These are phyloP conservation scores for Anthophora plumipes DNA, from an alignment of 2,888 invertebrate species.

Conservation along the genomic window DNA sequence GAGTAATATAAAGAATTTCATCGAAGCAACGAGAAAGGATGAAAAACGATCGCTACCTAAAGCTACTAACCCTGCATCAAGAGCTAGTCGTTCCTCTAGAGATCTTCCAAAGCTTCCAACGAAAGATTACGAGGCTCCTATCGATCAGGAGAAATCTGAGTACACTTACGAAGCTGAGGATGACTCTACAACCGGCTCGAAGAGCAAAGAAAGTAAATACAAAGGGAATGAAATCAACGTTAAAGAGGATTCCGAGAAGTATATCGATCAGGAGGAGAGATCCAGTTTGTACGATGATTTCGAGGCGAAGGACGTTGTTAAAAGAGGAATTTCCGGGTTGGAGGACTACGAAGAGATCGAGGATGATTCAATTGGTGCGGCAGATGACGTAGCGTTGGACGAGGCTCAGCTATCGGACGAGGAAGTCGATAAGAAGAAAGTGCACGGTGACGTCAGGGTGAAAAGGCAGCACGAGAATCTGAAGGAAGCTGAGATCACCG, in stretches of 20 bases:
- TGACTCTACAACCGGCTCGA: neutral
- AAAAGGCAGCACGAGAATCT: constrained; percentile 46
- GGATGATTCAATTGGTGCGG: constrained; percentile 11
- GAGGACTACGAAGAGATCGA: constrained; percentile 69
- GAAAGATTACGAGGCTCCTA: constrained; percentile 54
- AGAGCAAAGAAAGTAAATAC: neutral
- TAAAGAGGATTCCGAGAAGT: constrained; percentile 36
- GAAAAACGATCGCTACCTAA: constrained; percentile 19
- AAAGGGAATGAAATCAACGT: neutral
- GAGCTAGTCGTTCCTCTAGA: constrained; percentile 4
- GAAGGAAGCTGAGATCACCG: neutral
- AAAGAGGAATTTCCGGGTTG: constrained; percentile 55
- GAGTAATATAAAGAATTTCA: neutral
- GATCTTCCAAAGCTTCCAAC: constrained; percentile 1
- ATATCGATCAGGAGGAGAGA: constrained; percentile 58
- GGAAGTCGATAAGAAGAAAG: constrained; percentile 39
- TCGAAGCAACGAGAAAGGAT: neutral
- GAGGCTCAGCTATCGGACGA: constrained; percentile 19
- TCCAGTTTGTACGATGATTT: constrained; percentile 65
- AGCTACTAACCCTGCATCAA: neutral
- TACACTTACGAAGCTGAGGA: constrained; percentile 34
- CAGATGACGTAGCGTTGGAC: constrained; percentile 21
- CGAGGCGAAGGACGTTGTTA: constrained; percentile 69
- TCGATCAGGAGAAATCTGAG: constrained; percentile 12
- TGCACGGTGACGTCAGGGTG: constrained; percentile 44